Evolutionary conservation across 2,113 vertebrate species (phyloP).

Genomic region (Daubentonia madagascariensis): DNA sequence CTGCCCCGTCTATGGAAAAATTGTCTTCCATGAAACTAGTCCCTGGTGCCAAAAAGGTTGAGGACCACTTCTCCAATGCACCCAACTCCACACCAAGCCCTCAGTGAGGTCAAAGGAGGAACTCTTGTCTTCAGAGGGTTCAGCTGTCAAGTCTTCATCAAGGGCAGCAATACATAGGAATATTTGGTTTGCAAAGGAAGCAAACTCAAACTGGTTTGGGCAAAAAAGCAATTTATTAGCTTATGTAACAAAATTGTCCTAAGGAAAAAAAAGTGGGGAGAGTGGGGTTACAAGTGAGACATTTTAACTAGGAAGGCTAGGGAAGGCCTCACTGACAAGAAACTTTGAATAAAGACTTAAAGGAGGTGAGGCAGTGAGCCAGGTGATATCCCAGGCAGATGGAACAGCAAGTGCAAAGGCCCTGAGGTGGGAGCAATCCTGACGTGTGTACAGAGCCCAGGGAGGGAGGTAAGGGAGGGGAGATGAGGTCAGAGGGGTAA

Average conservation of each 20-base stretch:
- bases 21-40: too few species aligned
- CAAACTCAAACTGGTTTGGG: background rate
- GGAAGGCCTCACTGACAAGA: background rate
- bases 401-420: background rate
- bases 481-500: background rate
- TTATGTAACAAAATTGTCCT: background rate
- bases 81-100: background rate
- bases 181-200: background rate
- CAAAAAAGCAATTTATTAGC: background rate
- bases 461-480: background rate
- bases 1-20: too few species aligned
- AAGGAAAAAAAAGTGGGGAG: background rate
- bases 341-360: background rate
- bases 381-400: background rate
- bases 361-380: background rate
- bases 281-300: background rate
- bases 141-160: background rate
- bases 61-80: too few species aligned
- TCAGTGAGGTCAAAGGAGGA: background rate
- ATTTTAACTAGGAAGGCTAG: background rate
- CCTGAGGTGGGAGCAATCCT: background rate
- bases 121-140: background rate
- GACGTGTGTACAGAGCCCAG: background rate
- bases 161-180: background rate
- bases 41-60: too few species aligned